Base-by-base conservation (phyloP, 2,888 invertebrate genomes). In the Lordiphosa andalusiaca region DNA sequence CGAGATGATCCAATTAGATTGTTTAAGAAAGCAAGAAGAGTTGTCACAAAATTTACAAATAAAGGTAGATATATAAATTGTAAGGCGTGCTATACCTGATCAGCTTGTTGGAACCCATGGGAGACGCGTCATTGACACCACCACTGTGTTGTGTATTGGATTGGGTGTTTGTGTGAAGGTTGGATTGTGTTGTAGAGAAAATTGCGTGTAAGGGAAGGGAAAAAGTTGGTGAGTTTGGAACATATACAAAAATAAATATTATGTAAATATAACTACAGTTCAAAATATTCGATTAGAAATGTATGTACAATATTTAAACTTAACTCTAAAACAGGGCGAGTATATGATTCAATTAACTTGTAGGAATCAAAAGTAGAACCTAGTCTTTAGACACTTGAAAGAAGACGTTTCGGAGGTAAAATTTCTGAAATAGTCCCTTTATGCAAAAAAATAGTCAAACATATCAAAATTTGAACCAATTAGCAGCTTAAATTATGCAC, bases 91-190 rank as follows among this genome's bases (percentile, higher is more conserved):
- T 84, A 85, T 90, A 91, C 91, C 91, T 91, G 90, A 90, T 91
- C 84, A 91, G 88, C 87, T 90, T 90, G 90, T 91, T 91, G 87
- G 88, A 87, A 85, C 89, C 89, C 89, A 89, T 85, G 81, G 89
- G 84, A 85, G 89, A 87, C 75, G 87, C 89, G 73, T 89, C 89
- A 87, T 80, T 89, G 83, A 88, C 86, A 89, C 89, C 89, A 88
- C 89, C 81, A 81, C 81, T 81, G 77, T 73, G 75, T 73, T 56
- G 48, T 54, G 40, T 67, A 63, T 56, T 66, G 58, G 67, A 64
- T 57, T 55, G 53, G 53, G 54, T 67, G 61, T 67, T 62, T 56
- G 52, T 49, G 56, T 67, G 48, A 56, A 41, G 59, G 46, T 64
- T 65, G 66, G 60, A 50, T 70, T 60, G 72, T 73, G 67, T 55